Evolutionary conservation across 2,888 invertebrate species (phyloP).

Genomic region (Torymus texanus): DNA sequence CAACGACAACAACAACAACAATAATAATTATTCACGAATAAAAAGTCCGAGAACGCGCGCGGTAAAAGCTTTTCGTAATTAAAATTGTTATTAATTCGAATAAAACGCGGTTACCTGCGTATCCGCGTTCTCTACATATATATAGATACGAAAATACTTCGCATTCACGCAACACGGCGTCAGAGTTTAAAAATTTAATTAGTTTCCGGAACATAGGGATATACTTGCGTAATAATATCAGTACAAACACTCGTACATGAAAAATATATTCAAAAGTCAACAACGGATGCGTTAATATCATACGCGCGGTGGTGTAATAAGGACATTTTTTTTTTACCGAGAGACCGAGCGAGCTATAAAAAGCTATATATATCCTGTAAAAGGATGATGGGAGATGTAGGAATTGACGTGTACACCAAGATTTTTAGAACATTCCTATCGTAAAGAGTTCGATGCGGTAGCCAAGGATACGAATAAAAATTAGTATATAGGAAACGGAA

Average conservation of each 20-base stretch:
- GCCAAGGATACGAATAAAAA: not conserved
- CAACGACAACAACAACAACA: no score
- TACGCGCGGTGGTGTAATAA: slow-evolving; percentile 24
- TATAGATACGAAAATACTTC: no score
- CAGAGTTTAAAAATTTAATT: no score
- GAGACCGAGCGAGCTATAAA: slow-evolving; percentile 18
- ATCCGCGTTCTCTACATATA: no score
- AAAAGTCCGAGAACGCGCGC: not conserved
- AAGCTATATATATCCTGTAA: slow-evolving; percentile 11
- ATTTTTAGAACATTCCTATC: slow-evolving; percentile 28
- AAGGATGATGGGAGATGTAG: not conserved
- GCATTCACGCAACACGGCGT: no score
- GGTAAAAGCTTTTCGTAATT: no score
- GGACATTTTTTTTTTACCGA: slow-evolving; percentile 45
- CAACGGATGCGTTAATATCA: slow-evolving; percentile 46
- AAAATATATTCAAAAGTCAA: slow-evolving; percentile 48
- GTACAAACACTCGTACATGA: no score
- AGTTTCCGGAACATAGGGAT: no score
- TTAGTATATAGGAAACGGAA: no score
- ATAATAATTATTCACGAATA: no score
- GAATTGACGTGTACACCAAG: slow-evolving; percentile 8
- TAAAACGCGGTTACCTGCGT: not conserved
- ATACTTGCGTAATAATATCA: no score
- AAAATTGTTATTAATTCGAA: no score
- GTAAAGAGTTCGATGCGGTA: slow-evolving; percentile 26